Conservation (phyloP, 2,797 vertebrate species). For the Selene dorsalis region DNA sequence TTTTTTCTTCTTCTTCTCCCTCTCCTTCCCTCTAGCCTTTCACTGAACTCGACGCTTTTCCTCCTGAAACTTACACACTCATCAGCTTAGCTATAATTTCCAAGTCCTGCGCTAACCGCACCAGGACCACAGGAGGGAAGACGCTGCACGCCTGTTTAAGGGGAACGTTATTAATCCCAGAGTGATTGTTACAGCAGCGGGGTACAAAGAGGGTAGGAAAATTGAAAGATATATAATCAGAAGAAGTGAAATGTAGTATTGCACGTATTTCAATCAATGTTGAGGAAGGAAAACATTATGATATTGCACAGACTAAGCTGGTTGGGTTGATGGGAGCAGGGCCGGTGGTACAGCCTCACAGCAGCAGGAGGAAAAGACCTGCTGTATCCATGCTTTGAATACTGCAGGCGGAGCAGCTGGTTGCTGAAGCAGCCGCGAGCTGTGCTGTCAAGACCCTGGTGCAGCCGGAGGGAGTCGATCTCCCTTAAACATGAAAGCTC, state of each 20-base stretch:
- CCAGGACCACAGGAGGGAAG: conserved; percentile 57
- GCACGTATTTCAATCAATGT: background rate
- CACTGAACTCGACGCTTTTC: conserved; percentile 70
- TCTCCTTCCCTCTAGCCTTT: conserved; percentile 54
- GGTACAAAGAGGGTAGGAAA: background rate
- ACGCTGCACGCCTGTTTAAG: conserved; percentile 59
- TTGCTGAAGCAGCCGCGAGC: background rate
- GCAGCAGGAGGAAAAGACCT: background rate
- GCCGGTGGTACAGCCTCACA: background rate
- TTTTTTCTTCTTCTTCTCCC: conserved; percentile 47
- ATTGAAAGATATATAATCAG: too few species aligned
- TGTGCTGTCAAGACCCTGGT: background rate
- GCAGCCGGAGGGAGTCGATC: background rate
- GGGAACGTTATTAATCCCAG: background rate
- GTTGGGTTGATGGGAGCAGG: background rate
- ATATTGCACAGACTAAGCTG: background rate
- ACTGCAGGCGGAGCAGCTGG: background rate
- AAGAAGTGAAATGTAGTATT: background rate
- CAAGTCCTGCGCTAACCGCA: conserved; percentile 61
- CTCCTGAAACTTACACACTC: conserved; percentile 68
- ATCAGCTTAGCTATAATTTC: conserved; percentile 68
- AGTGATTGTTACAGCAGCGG: background rate
- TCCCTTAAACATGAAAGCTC: background rate
- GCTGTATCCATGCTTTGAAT: background rate
- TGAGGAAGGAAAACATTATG: background rate